phyloP scores from a whole-genome alignment of 2,797 vertebrate species.

The Furcifer pardalis region DNA sequence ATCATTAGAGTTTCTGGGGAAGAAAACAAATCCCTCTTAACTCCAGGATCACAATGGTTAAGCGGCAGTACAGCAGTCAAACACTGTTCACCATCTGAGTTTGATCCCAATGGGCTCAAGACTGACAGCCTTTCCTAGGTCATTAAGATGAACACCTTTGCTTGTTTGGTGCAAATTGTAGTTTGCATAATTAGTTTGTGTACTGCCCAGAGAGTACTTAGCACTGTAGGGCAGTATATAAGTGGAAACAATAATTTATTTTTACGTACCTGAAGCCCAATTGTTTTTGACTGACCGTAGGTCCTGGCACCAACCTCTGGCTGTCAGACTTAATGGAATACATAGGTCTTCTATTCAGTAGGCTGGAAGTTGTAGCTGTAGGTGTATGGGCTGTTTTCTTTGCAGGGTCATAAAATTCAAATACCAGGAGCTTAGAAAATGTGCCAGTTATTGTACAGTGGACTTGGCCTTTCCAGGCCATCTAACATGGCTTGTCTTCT shows the following conservation, averaged over 20 bases:
- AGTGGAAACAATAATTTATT: not conserved
- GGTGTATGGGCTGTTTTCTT: not conserved
- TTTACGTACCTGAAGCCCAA: not conserved
- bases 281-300: not conserved
- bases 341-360: not conserved
- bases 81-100: no score
- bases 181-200: no score
- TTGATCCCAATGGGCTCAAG: no score
- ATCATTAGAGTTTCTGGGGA: not conserved
- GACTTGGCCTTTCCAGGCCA: not conserved
- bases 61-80: no score
- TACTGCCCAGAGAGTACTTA: no score
- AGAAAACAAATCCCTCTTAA: not conserved
- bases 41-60: no score
- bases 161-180: no score
- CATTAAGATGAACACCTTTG: no score
- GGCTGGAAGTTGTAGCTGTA: not conserved
- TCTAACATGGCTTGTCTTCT: not conserved
- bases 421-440: not conserved
- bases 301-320: not conserved
- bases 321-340: not conserved
- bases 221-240: no score
- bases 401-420: not conserved
- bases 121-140: no score
- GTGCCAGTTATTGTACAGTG: not conserved